Base-by-base conservation (phyloP, 2,888 invertebrate genomes). In the Xestia sexstrigata region DNA sequence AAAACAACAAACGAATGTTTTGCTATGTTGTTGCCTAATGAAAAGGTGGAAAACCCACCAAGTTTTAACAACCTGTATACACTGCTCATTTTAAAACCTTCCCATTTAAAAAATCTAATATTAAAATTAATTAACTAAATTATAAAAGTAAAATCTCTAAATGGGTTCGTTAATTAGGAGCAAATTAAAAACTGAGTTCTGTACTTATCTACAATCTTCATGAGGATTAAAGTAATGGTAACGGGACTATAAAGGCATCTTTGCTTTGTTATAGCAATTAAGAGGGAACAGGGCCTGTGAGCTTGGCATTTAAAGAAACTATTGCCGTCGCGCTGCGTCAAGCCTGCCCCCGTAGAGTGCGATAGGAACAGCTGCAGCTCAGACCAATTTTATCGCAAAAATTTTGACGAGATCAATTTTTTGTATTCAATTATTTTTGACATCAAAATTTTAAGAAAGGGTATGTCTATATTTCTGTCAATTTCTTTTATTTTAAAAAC, bases 111-210 rank as follows among this genome's bases (percentile, higher is more conserved):
- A 63, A 35, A 65, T 47, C 63, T 85, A 23, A 72, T 70, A 72
- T 72, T 63, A 45, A 72, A 76, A 85, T 85, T 70, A 85, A 85
- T 83, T 76, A 67, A 72, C 35, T 65, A 82, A 47, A 76, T 62
- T 58, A 66, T 58, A 55, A 76, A 81, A 63, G 11, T 49, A 26
- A 70, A 26, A 62, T 47, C 42, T 1, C 6, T 55, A 39, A 74
- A 81, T 71, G 68, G 20, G 63, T 69, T 65, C 60, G n/a, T 68
- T 74, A 68, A 70, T 74, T 23, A 70, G 26, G 39, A 47, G 52
- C 35, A 35, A 78, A 72, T 67, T 66, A 45, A 67, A 83, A 49
- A 35, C 60, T 13, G 35, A 42, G 11, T 58, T 66, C 20, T 42
- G 39, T 1, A 26, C 72, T 20, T 79, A 66, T 76, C 35, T 30